phyloP scores from a whole-genome alignment of 2,797 vertebrate genomes.

The Danio albolineatus region DNA sequence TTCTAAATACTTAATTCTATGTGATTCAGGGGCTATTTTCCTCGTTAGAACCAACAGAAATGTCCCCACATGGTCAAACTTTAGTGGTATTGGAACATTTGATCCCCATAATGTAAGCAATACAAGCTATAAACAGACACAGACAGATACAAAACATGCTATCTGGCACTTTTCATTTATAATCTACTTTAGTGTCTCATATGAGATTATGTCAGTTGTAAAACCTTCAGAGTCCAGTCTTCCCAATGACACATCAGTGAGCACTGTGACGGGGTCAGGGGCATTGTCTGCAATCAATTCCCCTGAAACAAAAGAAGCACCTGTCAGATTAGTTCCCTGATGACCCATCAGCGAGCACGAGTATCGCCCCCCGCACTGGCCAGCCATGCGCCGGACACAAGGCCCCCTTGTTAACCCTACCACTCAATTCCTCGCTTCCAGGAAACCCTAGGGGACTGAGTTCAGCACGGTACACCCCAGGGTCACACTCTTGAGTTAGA shows the following conservation, averaged over 20 bases:
- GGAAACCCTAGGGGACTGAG: slow-evolving; percentile 57
- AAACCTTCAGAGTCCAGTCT: slow-evolving; percentile 53
- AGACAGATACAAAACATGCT: background rate
- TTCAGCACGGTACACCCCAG: slow-evolving; percentile 74
- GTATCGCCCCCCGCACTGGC: slow-evolving; percentile 65
- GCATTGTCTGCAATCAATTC: slow-evolving; percentile 80
- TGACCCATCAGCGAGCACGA: slow-evolving; percentile 54
- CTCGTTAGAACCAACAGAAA: too few species aligned
- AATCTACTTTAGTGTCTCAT: slow-evolving; percentile 11
- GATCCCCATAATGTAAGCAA: too few species aligned
- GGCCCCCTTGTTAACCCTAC: slow-evolving; percentile 82
- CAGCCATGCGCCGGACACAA: slow-evolving; percentile 87
- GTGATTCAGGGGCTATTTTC: too few species aligned
- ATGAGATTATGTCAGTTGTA: slow-evolving; percentile 28
- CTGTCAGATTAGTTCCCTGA: slow-evolving; percentile 81
- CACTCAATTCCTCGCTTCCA: slow-evolving; percentile 67
- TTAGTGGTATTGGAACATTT: too few species aligned
- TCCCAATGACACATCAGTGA: slow-evolving; percentile 69
- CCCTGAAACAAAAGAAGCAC: slow-evolving; percentile 87
- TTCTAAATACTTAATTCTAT: too few species aligned
- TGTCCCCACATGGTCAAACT: too few species aligned
- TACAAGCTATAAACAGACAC: too few species aligned
- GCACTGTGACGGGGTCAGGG: slow-evolving; percentile 71
- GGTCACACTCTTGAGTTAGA: slow-evolving; percentile 76
- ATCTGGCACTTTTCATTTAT: background rate